Base-by-base conservation (phyloP, 2,797 vertebrate species). In the Sebastes nivosus region DNA sequence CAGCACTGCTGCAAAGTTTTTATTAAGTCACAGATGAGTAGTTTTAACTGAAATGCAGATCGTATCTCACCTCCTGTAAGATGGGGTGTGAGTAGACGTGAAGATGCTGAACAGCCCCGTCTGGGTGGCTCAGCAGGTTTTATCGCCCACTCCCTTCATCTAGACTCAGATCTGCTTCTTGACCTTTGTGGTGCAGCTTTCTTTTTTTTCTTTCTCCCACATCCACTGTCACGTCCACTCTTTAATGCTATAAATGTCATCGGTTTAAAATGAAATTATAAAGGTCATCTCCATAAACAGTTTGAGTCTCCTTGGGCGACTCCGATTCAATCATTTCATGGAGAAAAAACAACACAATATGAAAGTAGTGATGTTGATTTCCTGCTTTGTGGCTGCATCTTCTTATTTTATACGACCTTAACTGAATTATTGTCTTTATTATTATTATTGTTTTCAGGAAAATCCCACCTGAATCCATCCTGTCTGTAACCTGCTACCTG, bases 161-260 rank as follows among this genome's bases (percentile, higher is more conserved):
- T 96, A 89, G 96, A 97, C 91, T 97, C 96, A 24, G 95, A 97
- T 92, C 95, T 97, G 3, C 96, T 95, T 83, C 97, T 67, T 72
- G 82, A 85, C 80, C 87, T 87, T 83, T 75, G 34, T 38, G 34
- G 25, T 13, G 13, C 22, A 8, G 67, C 61, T 50, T 54, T 36
- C 16, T 12, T 70, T 38, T 38, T 3, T 16, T 24, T 67, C 22
- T 76, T 29, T 20, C 50, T 57, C 42, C 8, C 52, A 10, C 64
- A 5, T 69, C 55, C 10, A 6, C 61, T 27, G 38, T 65, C 61
- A 71, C 60, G 22, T 52, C n/a, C 74, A 12, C 22, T 70, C 22
- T 77, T 52, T 67, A 75, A 83, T 46, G 27, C 52, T n/a, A 24
- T 63, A 55, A 80, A 79, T 79, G 64, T 52, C 76, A 66, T 79